Percentiles rank a stretch among this genome's conserved stretches.
Conservation (phyloP, 2,113 vertebrate genomes). For the Salvelinus alpinus region DNA sequence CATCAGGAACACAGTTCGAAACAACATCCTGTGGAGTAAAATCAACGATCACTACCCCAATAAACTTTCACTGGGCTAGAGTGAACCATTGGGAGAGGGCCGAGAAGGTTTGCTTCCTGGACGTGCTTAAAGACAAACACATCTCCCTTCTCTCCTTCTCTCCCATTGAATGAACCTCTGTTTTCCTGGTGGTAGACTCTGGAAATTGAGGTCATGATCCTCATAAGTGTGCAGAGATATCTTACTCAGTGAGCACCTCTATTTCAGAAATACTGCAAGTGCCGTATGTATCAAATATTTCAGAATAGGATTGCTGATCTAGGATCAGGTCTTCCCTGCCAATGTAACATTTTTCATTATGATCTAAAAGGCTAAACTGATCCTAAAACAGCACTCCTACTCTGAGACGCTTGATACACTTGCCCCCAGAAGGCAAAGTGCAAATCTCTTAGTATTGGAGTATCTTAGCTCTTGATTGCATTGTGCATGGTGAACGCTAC, state of each 20-base stretch:
- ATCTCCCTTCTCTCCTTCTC: neutral
- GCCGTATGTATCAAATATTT: no score
- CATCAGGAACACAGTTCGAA: neutral
- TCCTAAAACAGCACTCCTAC: no score
- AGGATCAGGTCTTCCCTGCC: no score
- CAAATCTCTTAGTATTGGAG: no score
- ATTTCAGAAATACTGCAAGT: constrained; percentile 6
- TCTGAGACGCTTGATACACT: no score
- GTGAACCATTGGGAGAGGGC: constrained; percentile 54
- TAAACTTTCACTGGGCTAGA: constrained; percentile 42
- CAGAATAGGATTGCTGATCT: no score
- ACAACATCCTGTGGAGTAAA: constrained; percentile 28
- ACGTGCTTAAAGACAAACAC: constrained; percentile 49
- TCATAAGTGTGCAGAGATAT: constrained; percentile 55
- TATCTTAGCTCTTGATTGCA: no score
- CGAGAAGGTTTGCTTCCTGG: constrained; percentile 59
- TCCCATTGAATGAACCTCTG: constrained; percentile 59
- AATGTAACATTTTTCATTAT: no score
- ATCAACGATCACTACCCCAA: constrained; percentile 40
- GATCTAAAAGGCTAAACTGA: no score
- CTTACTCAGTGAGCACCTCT: constrained; percentile 34
- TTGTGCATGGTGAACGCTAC: no score
- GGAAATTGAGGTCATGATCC: constrained; percentile 75
- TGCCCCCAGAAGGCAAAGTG: no score
- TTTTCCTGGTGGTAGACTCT: constrained; percentile 59